Conservation (phyloP, 2,797 vertebrate genomes). For the Notamacropus eugenii region DNA sequence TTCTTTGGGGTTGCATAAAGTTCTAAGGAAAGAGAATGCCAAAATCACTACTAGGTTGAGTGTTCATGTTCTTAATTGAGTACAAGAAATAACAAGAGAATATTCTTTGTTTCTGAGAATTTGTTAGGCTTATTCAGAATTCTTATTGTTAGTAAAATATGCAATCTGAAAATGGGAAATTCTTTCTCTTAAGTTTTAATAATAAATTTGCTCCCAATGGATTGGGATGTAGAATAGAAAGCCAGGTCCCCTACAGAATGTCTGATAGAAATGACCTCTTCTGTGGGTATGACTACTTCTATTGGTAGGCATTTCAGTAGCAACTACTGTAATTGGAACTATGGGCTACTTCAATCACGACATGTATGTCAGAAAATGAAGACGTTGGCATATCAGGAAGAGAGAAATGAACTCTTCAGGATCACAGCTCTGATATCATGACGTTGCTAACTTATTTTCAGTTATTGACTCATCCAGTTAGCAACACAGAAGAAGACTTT, state of each 20-base stretch:
- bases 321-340: background rate
- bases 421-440: background rate
- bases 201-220: background rate
- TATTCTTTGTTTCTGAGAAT: background rate
- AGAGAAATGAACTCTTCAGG: background rate
- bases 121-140: background rate
- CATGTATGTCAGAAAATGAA: background rate
- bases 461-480: background rate
- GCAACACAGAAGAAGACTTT: background rate
- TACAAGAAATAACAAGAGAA: background rate
- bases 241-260: background rate
- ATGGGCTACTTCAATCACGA: background rate
- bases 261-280: background rate
- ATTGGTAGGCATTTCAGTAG: background rate
- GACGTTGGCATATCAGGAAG: background rate
- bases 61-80: background rate
- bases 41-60: background rate
- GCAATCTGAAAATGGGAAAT: background rate
- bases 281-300: background rate
- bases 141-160: background rate
- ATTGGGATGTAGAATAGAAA: background rate
- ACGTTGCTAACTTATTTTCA: background rate
- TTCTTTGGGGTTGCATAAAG: background rate
- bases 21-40: background rate
- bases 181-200: background rate